Percentiles rank a stretch among this genome's conserved stretches.
phyloP scores from a whole-genome alignment of 2,113 vertebrate species.

The Heterotilapia buettikoferi region DNA sequence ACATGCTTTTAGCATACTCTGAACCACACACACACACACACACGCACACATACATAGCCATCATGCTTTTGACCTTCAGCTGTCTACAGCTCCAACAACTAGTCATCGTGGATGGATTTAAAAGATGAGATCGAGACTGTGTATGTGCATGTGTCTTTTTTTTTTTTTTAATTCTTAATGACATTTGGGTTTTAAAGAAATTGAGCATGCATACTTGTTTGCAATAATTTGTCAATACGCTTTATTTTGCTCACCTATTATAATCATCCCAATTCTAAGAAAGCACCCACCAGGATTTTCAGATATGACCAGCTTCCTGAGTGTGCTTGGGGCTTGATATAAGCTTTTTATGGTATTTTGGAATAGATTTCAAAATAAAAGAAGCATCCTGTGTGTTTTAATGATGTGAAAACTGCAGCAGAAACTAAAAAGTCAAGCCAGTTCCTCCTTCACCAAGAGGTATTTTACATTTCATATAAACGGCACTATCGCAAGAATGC shows the following conservation, averaged over 20 bases:
- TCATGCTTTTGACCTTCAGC: background rate
- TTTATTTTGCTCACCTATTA: background rate
- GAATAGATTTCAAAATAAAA: background rate
- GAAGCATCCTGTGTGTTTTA: background rate
- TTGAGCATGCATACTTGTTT: background rate
- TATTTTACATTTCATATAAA: background rate
- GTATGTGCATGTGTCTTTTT: background rate
- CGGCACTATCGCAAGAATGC: background rate
- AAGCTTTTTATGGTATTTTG: background rate
- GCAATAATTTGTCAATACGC: accelerated
- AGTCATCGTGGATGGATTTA: background rate
- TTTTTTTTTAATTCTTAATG: accelerated
- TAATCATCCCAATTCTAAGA: background rate
- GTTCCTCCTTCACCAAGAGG: accelerated
- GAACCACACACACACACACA: background rate
- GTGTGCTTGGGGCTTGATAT: accelerated
- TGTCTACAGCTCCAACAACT: background rate
- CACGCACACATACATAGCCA: background rate
- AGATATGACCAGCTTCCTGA: background rate
- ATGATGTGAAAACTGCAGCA: background rate
- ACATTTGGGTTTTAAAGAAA: background rate
- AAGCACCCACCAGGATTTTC: background rate
- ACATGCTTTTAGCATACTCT: background rate
- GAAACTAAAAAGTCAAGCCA: background rate
- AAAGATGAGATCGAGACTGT: background rate